Base-by-base conservation (phyloP, 2,888 invertebrate genomes). In the Sylvicola fuscatus region DNA sequence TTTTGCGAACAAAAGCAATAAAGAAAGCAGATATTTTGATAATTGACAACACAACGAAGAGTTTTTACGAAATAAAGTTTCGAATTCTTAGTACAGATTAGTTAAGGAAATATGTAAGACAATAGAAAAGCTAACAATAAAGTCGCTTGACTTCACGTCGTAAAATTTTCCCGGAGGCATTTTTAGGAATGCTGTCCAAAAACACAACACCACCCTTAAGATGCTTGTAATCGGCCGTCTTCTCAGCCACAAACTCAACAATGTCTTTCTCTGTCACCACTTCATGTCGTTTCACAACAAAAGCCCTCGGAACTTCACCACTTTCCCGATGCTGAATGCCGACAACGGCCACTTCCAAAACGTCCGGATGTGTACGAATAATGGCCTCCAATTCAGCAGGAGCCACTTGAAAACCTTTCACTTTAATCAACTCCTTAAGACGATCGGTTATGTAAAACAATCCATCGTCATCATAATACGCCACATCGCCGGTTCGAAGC, bases 311-410 rank as follows among this genome's bases (percentile, higher is more conserved):
- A 8, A 68, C 61, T 54, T 82, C 79, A 10, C 82, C 82, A 14
- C 58, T 58, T n/a, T 49, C 53, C 1, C 59, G 52, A 47, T 80
- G 68, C 3, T 72, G 68, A 10, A 77, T 49, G 1, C 82, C 83
- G 36, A 83, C 59, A 0, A 87, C 82, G 0, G 49, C 59, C 27
- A 32, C 39, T 40, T 36, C 72, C 54, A 84, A 83, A 21, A 84
- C 50, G 52, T 84, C 84, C 1, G 83, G 81, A 27, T 84, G 84
- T 5, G 83, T 68, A 1, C 84, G 81, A 70, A 80, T 64, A 10
- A 38, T 32, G 13, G 27, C 38, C 17, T 36, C 32, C 30, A 39
- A 32, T 53, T 86, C 86, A 1, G 83, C 82, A 17, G 84, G 84
- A 8, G 84, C 68, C 1, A 84, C 82, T 70, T 80, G 65, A 43